phyloP scores from a whole-genome alignment of 2,888 invertebrate species.

The Epirrhoe alternata region DNA sequence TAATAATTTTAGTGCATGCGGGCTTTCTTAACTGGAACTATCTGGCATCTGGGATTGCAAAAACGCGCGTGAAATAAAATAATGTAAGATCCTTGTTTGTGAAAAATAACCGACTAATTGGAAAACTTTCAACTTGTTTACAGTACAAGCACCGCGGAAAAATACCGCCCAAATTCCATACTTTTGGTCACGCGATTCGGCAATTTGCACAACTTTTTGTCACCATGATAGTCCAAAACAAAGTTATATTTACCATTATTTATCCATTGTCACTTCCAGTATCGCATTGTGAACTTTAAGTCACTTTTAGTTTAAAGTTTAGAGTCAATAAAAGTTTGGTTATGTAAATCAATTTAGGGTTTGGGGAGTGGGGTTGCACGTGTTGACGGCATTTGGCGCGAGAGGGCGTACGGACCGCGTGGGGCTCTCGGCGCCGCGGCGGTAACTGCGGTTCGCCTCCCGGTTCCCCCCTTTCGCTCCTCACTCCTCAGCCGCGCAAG shows the following conservation, averaged over 20 bases:
- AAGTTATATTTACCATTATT: slow-evolving; percentile 73
- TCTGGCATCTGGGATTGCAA: not conserved
- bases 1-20: too few relatives aligned
- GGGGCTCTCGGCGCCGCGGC: slow-evolving; percentile 62
- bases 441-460: slow-evolving; percentile 56
- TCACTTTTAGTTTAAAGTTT: slow-evolving; percentile 37
- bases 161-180: slow-evolving; percentile 39
- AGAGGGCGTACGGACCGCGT: slow-evolving; percentile 48
- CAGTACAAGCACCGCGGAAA: slow-evolving; percentile 40
- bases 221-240: slow-evolving; percentile 46
- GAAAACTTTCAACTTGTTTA: slow-evolving; percentile 32
- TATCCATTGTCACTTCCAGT: slow-evolving; percentile 67
- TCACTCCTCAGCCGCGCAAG: slow-evolving; percentile 55
- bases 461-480: slow-evolving; percentile 48
- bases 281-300: slow-evolving; percentile 46
- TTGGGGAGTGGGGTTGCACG: slow-evolving; percentile 37
- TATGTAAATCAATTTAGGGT: slow-evolving; percentile 75
- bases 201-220: slow-evolving; percentile 47
- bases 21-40: not conserved
- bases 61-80: not conserved
- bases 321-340: slow-evolving; percentile 61
- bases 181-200: slow-evolving; percentile 42
- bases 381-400: slow-evolving; percentile 50
- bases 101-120: slow-evolving; percentile 21
- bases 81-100: not conserved